Evolutionary conservation across 1,140 invertebrate genomes (phyloP), one percentile per base, ranked within the genome.

Genomic region (Leptinotarsa lineolata): DNA sequence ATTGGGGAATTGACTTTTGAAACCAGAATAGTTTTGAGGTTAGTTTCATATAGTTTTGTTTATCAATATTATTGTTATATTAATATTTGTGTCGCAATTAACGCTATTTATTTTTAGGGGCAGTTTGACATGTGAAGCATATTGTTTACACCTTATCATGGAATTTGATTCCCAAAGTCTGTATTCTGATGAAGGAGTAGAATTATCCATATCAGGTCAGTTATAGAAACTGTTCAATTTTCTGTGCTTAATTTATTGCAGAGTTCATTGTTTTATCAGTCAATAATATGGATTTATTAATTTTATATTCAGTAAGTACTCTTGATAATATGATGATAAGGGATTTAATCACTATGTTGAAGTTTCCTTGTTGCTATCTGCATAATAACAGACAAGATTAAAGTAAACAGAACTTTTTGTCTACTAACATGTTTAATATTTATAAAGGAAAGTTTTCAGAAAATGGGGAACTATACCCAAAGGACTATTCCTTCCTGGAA

Each of bases 111-210:
- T 44, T 68, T 68, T 68, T 67, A 68, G 67, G 39, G 48, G 18
- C 18, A 46, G 44, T 21, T 30, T 70, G 69, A 61, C 59, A 70
- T 70, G 69, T 70, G 59, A 70, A 70, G 46, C 22, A 61, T 70
- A 70, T 70, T 70, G 45, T 69, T 61, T 30, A 20, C 15, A 18
- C 13, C 30, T 70, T 73, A 78, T 76, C 69, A 81, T 82, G 81
- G 79, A 82, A 80, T 74, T 79, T 76, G 79, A 82, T 80, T 76
- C 74, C 72, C 74, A 77, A 73, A 81, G 78, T 74, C 77, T 74
- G 72, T 80, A 76, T 76, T 82, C 81, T 69, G 79, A 82, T 79
- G 81, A 82, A 78, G 79, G 76, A 67, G 78, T 80, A 66, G 81
- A 82, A 70, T 75, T 81, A 70, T 78, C 81, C 71, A 68, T 77